phyloP scores from a whole-genome alignment of 64 coral and sea anemone genomes.

The Exaiptasia diaphana region DNA sequence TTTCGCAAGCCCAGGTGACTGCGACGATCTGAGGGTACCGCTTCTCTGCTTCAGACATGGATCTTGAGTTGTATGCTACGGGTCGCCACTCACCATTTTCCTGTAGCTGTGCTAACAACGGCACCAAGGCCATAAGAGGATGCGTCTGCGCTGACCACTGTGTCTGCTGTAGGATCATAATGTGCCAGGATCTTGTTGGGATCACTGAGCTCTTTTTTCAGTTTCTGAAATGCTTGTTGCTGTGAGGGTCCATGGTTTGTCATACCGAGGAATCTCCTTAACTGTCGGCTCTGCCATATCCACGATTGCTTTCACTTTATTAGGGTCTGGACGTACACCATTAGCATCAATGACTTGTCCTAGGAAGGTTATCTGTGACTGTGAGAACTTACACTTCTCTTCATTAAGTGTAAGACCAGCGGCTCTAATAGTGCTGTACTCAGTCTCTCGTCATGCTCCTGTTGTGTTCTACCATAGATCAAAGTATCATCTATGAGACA shows the following conservation, averaged over 20 bases:
- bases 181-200: conserved; percentile 10
- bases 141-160: background rate
- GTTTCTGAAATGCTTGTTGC: conserved; percentile 18
- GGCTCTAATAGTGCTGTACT: background rate
- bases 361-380: background rate
- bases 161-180: background rate
- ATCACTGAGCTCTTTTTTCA: conserved; percentile 34
- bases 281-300: conserved; percentile 6
- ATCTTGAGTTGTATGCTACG: background rate
- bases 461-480: background rate
- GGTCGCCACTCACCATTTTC: conserved; percentile 10
- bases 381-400: conserved; percentile 5
- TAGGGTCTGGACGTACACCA: conserved; percentile 1
- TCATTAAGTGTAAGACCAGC: conserved; percentile 10
- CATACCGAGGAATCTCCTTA: conserved; percentile 20
- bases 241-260: conserved; percentile 4
- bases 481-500: background rate
- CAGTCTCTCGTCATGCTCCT: background rate
- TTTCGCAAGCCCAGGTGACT: conserved; percentile 3
- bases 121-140: conserved; percentile 6
- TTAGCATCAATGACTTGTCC: conserved; percentile 20
- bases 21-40: conserved; percentile 31
- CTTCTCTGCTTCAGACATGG: conserved; percentile 35
- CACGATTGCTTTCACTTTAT: conserved; percentile 8
- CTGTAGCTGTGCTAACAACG: background rate